Percentiles rank a stretch among this genome's conserved stretches.
These are phyloP conservation scores for Campopleginae sp. DNA, from an alignment of 2,888 invertebrate genomes.

Conservation along the genomic window DNA sequence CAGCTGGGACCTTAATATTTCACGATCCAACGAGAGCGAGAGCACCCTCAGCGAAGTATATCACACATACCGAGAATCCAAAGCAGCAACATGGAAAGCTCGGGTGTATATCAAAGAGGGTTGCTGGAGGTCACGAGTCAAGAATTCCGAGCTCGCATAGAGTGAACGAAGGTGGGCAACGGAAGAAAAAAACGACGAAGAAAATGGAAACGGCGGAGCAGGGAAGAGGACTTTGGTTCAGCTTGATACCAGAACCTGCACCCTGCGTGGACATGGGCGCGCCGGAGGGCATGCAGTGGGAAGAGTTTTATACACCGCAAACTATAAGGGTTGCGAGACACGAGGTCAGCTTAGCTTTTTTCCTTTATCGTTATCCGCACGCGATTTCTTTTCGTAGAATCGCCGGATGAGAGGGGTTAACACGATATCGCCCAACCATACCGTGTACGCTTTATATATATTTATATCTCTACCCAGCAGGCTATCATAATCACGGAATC, in stretches of 20 bases:
- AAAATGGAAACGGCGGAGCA: background rate
- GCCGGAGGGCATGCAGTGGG: background rate
- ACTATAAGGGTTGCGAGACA: slow-evolving; percentile 63
- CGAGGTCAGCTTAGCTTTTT: slow-evolving; percentile 62
- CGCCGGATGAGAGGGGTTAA: slow-evolving; percentile 48
- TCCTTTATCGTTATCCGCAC: slow-evolving; percentile 75
- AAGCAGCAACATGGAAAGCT: slow-evolving; percentile 16
- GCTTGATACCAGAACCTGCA: slow-evolving; percentile 43
- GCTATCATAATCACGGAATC: slow-evolving; percentile 69
- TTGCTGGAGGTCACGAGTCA: slow-evolving; percentile 24
- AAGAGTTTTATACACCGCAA: slow-evolving; percentile 26
- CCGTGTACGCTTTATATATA: background rate
- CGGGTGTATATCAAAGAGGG: slow-evolving; percentile 16
- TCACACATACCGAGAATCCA: slow-evolving; percentile 17
- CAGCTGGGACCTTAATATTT: slow-evolving; percentile 60
- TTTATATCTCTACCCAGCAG: slow-evolving; percentile 1
- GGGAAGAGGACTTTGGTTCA: slow-evolving; percentile 3
- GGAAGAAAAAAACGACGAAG: background rate
- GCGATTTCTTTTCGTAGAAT: slow-evolving; percentile 77
- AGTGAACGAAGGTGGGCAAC: slow-evolving; percentile 47
- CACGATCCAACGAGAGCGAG: slow-evolving; percentile 41
- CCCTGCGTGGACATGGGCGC: slow-evolving; percentile 29
- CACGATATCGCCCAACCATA: slow-evolving; percentile 28
- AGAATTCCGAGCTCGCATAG: slow-evolving; percentile 18
- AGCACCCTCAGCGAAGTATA: slow-evolving; percentile 2